Conservation (phyloP, 2,888 invertebrate genomes). For the Nezara viridula region DNA sequence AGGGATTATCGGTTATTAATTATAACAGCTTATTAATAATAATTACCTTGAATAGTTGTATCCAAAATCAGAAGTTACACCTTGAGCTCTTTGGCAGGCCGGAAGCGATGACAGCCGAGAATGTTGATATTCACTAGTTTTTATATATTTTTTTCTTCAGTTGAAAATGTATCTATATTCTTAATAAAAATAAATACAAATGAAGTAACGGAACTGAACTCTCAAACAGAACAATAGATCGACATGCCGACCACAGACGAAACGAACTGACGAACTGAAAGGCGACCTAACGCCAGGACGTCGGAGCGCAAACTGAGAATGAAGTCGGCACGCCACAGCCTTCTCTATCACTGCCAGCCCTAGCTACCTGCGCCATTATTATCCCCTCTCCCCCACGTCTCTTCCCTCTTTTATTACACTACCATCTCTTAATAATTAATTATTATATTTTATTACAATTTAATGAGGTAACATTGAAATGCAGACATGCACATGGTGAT, state of each 20-base stretch:
- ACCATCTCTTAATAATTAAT: neutral
- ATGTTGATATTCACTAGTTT: neutral
- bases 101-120: neutral
- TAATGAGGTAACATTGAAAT: neutral
- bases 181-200: neutral
- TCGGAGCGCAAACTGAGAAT: constrained; percentile 17
- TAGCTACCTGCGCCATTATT: constrained; percentile 35
- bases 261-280: neutral
- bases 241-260: neutral
- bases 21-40: neutral
- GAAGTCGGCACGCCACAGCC: constrained; percentile 29
- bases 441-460: neutral
- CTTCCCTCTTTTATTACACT: constrained; percentile 19
- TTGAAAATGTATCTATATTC: neutral
- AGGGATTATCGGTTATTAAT: neutral
- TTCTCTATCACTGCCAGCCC: constrained; percentile 42
- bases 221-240: neutral
- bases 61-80: neutral
- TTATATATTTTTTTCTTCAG: neutral
- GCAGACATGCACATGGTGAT: no score
- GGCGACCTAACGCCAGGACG: constrained; percentile 32
- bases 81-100: neutral
- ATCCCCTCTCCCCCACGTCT: neutral
- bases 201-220: neutral
- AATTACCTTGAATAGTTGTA: constrained; percentile 17